A percentile compares a stretch with the other conserved stretches of the same genome.
These are phyloP conservation scores for Xyrauchen texanus DNA, from an alignment of 2,113 vertebrate genomes.

Conservation along the genomic window DNA sequence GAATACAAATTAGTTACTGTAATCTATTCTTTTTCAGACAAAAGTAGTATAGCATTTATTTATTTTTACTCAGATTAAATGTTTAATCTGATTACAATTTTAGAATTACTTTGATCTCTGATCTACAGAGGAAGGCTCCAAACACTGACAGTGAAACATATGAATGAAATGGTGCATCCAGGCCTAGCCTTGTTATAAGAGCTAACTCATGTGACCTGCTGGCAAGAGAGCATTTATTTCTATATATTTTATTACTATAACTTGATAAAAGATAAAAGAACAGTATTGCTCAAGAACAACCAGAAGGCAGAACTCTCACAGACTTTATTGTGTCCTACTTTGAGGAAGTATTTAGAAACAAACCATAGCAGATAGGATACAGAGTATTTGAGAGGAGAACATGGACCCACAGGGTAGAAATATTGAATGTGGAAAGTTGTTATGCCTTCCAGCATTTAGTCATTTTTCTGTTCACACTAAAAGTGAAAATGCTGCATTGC, in stretches of 20 bases:
- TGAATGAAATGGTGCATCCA: conserved; percentile 18
- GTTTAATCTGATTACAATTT: no score
- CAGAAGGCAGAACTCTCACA: conserved; percentile 28
- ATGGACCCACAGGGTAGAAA: neutral
- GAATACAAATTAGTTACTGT: no score
- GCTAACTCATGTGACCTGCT: conserved; percentile 17
- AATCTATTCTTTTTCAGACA: no score
- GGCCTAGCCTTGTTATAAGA: conserved; percentile 31
- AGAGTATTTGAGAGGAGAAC: neutral
- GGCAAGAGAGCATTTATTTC: conserved; percentile 4
- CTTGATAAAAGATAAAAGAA: conserved; percentile 23
- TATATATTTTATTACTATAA: no score
- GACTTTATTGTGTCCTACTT: conserved; percentile 41
- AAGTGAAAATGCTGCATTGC: no score
- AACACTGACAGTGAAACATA: conserved; percentile 23
- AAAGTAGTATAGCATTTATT: no score
- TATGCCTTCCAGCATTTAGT: no score
- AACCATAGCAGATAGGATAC: conserved; percentile 11
- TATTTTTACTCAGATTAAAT: no score
- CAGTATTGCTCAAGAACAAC: neutral
- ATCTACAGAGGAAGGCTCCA: neutral
- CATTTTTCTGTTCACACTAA: no score
- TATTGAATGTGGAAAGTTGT: neutral
- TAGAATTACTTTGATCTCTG: neutral
- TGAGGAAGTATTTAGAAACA: conserved; percentile 16